Base-by-base conservation (phyloP, 2,888 invertebrate genomes). In the Drosophila fulvimacula region DNA sequence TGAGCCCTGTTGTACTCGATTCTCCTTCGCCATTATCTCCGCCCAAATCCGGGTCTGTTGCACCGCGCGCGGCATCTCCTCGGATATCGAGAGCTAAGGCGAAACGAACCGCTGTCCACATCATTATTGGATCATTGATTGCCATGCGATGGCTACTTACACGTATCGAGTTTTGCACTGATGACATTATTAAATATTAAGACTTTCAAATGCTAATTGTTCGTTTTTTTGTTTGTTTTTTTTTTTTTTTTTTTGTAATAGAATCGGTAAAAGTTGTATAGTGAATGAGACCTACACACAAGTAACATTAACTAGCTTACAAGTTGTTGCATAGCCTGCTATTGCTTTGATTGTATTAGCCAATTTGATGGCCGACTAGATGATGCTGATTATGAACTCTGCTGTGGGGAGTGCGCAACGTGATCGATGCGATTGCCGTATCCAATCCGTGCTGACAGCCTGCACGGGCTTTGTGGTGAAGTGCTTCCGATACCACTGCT, bases 401-500 rank as follows among this genome's bases (percentile, higher is more conserved):
- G 39, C 13, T 17, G 17, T 44, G 11, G 74, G 55, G 9, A 70
- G 52, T 11, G 48, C 55, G 9, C 21, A 24, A n/a, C 48, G 17
- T 30, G 32, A 52, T 5, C 36, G 30, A 63, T 77, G 77, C 49
- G 77, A 77, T 41, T 70, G 67, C 9, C 61, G 55, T 53, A 77
- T 68, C 77, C 77, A 77, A n/a, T 73, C 53, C 9, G 67, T 68
- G 64, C 11, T 68, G 10, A 76, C 42, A 30, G 15, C 46, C 44
- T 55, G 42, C 5, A 64, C 24, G 11, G 49, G n/a, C 19, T 27
- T 34, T 1, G 41, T 1, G 3, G 36, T 13, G 10, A 46, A 58
- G 21, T 75, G 32, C 6, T 36, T 30, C 2, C 27, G n/a, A 36
- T 59, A 48, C 79, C 81, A 76, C 2, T 68, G 27, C 42, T 44